A percentile compares a stretch with the other conserved stretches of the same genome.
phyloP scores from a whole-genome alignment of 1,140 invertebrate genomes.

The Acromyrmex charruanus region DNA sequence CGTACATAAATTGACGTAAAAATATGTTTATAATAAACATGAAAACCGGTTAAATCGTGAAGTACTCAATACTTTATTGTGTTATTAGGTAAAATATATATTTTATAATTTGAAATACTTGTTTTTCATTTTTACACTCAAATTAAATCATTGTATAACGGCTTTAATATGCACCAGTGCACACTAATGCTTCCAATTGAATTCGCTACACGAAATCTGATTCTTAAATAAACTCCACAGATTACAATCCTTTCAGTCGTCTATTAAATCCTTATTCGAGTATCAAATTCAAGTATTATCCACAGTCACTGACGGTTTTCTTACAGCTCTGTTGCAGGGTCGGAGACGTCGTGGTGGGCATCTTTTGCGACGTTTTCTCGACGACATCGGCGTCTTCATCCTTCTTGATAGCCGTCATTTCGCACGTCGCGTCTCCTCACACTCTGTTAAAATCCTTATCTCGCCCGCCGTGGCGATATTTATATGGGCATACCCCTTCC shows the following conservation, averaged over 20 bases:
- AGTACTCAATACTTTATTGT: no score
- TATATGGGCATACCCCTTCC: conserved; percentile 61
- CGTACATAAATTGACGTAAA: no score
- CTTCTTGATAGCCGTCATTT: conserved; percentile 63
- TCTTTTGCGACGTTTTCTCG: conserved; percentile 29
- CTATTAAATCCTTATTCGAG: not conserved
- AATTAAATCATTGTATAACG: no score
- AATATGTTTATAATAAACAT: no score
- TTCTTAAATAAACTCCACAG: not conserved
- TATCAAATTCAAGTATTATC: conserved; percentile 7
- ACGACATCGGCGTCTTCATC: conserved; percentile 34
- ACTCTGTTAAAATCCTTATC: conserved; percentile 69
- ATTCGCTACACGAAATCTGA: not conserved
- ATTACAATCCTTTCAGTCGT: conserved; percentile 6
- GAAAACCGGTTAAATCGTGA: no score
- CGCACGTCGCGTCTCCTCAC: conserved; percentile 30
- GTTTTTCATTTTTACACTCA: no score
- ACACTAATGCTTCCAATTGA: no score
- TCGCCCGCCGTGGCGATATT: conserved; percentile 50
- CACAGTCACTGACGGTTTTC: conserved; percentile 31
- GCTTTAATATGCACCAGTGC: no score
- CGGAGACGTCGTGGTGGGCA: not conserved
- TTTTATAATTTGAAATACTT: no score
- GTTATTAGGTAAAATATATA: no score
- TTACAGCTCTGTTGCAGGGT: conserved; percentile 35